Conservation (phyloP, 2,797 vertebrate species). For the Jordanella pulchra region DNA sequence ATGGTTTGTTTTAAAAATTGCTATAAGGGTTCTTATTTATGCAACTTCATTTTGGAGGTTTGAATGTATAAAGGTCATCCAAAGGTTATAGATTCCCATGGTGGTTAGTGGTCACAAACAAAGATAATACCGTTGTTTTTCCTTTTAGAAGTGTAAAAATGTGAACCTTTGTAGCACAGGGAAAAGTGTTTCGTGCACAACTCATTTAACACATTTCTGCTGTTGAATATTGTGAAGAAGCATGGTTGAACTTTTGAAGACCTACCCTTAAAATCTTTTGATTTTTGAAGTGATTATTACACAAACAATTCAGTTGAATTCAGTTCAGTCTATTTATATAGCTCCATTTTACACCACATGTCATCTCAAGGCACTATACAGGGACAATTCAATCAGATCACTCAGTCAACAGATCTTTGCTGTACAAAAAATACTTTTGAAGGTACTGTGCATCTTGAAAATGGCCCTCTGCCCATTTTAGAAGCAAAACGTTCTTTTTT, state of each 20-base stretch:
- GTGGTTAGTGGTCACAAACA: neutral
- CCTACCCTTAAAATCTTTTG: neutral
- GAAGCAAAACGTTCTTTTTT: neutral
- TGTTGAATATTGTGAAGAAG: neutral
- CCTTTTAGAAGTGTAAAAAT: neutral
- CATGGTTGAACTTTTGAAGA: neutral
- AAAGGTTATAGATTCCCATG: neutral
- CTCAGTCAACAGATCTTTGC: too few relatives aligned
- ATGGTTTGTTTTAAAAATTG: neutral
- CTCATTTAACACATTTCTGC: neutral
- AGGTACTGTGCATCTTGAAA: neutral
- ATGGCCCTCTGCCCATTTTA: neutral
- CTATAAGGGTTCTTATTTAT: neutral
- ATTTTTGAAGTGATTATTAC: neutral
- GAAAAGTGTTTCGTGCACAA: too few relatives aligned
- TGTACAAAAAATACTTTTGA: neutral
- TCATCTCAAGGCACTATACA: too few relatives aligned
- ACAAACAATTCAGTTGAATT: neutral
- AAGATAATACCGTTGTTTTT: neutral
- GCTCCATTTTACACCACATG: too few relatives aligned
- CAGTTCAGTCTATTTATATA: too few relatives aligned
- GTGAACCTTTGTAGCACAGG: neutral
- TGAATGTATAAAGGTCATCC: neutral
- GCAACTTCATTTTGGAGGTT: neutral
- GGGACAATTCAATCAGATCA: too few relatives aligned